Percentiles rank a stretch among this genome's conserved stretches.
phyloP scores from a whole-genome alignment of 1,140 invertebrate genomes.

The Caenorhabditis remanei region DNA sequence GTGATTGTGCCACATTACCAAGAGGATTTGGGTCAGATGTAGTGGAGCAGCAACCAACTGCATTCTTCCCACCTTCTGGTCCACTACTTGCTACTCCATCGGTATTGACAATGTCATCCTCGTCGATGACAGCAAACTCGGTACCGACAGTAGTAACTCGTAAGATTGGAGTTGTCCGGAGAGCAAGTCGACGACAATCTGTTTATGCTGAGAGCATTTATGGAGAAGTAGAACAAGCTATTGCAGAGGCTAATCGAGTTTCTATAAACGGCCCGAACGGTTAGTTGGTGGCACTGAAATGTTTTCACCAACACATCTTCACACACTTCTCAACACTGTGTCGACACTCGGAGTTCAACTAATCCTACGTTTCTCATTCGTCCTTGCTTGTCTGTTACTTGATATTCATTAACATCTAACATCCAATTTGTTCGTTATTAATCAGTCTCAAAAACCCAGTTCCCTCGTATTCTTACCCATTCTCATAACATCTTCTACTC shows the following conservation, averaged over 20 bases:
- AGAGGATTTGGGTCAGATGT: conserved; percentile 48
- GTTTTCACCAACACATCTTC: conserved; percentile 19
- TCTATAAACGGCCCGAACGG: conserved; percentile 20
- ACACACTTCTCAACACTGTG: background rate
- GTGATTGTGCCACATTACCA: conserved; percentile 60
- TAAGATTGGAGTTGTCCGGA: conserved; percentile 35
- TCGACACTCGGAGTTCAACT: background rate
- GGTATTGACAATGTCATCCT: conserved; percentile 18
- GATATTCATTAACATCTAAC: background rate
- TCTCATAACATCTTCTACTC: too few relatives aligned
- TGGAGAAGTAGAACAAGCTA: conserved; percentile 44
- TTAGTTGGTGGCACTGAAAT: conserved; percentile 37
- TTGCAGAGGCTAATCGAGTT: conserved; percentile 33
- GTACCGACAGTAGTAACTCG: conserved; percentile 27
- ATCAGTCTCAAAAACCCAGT: background rate
- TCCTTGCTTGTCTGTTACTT: background rate
- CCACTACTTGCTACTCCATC: conserved; percentile 35
- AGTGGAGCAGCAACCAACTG: background rate
- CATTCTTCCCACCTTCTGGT: conserved; percentile 48
- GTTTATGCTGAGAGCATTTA: conserved; percentile 61
- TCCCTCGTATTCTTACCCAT: background rate
- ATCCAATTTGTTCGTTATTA: background rate
- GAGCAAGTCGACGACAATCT: conserved; percentile 57
- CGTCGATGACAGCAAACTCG: conserved; percentile 41
- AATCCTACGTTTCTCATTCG: background rate